phyloP scores from a whole-genome alignment of 2,797 vertebrate species.

The Gymnoscopelus microlampas region DNA sequence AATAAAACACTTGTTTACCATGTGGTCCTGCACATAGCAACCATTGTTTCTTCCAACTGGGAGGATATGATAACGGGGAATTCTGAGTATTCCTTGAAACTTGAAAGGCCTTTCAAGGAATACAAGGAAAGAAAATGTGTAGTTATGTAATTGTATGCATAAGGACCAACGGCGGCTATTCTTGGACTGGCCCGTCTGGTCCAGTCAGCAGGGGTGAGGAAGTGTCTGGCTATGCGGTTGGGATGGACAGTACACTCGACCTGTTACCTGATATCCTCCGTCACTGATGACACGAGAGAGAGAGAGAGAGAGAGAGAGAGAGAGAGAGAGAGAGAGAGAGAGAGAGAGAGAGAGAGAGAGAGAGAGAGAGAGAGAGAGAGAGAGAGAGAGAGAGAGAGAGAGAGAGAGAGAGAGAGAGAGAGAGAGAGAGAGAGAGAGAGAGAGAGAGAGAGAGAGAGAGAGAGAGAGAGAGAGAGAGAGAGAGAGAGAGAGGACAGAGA shows the following conservation, averaged over 20 bases:
- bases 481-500: neutral
- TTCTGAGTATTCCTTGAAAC: no score
- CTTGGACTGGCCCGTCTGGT: conserved; percentile 39
- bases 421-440: neutral
- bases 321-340: neutral
- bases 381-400: neutral
- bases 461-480: neutral
- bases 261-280: conserved; percentile 35
- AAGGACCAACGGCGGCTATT: conserved; percentile 45
- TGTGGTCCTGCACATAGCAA: no score
- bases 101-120: no score
- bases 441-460: neutral
- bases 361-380: neutral
- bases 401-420: neutral
- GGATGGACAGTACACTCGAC: conserved; percentile 5
- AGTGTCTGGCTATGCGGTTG: conserved; percentile 26
- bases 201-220: conserved; percentile 31
- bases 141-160: neutral
- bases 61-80: no score
- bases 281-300: conserved; percentile 3
- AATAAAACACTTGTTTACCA: no score
- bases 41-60: no score
- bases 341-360: neutral
- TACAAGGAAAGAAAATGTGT: neutral
- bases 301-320: neutral